Evolutionary conservation across 2,113 vertebrate species (phyloP), one percentile per base, ranked within the genome.

Genomic region (Serilophus lunatus): DNA sequence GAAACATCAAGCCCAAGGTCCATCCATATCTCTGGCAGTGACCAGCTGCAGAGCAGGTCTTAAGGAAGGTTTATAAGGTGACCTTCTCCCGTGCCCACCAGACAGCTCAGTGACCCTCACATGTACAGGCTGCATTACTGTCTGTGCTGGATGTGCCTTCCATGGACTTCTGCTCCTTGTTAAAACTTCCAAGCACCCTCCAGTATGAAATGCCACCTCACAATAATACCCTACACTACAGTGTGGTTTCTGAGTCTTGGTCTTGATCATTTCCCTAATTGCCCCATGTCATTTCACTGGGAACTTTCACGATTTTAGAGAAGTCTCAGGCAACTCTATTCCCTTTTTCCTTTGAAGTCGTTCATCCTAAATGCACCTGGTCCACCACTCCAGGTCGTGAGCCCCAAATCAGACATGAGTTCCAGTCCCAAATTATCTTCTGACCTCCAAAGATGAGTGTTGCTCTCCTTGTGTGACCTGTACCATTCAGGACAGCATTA

Each of bases 231-330:
- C 51, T 31, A 19, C 17, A 14, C 18, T 16, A 6, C 38, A 44
- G 64, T 0, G 0, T 25, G 18, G 0, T 6, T 24, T 59, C 12
- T 44, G 10, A 33, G 36, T 35, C 33, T 45, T 20, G 2, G 15
- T 74, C 33, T 42, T 38, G 10, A 35, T 45, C 33, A 15, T n/a
- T 59, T 49, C 40, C 33, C 45, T 38, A 31, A 31, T 54, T 61
- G 33, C 17, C 53, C 33, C 33, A 4, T 8, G 18, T 49, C 31
- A 14, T 70, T 70, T 47, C 51, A 28, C 13, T 74, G 60, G 15
- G 59, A 86, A 68, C 20, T 13, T 12, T 51, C 71, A 35, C 8
- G 45, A 40, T 56, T 72, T 80, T 33, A 35, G 22, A 45, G 18
- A 44, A 57, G 29, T 25, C 60, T 68, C 25, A 40, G 42, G 53